Conservation (phyloP, 2,113 vertebrate genomes). For the Rhegmatorhina hoffmannsi region DNA sequence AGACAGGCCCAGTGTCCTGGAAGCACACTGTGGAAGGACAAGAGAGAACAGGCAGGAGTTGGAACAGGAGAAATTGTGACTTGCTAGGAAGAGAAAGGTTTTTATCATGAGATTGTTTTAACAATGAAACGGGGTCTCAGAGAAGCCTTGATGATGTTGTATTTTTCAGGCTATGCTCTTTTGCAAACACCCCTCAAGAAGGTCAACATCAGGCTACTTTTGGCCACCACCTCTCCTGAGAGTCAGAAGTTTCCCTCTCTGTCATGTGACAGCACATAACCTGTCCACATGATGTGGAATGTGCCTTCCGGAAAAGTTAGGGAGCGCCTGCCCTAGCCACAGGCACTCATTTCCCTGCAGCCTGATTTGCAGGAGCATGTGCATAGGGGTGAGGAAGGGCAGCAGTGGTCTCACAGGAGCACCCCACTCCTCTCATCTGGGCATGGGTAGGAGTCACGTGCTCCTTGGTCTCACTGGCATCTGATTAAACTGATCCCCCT, state of each 20-base stretch:
- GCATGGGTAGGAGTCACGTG: not conserved
- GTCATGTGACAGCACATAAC: not conserved
- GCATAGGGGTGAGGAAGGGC: not conserved
- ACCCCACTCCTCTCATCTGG: not conserved
- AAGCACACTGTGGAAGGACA: not conserved
- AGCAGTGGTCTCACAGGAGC: not conserved
- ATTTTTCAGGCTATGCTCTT: not conserved
- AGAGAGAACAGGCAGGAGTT: not conserved
- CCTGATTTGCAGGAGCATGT: fast-evolving
- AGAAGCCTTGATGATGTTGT: not conserved
- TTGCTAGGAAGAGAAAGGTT: not conserved
- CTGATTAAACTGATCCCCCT: not conserved
- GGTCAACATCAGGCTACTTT: not conserved
- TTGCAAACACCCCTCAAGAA: not conserved
- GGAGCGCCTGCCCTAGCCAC: fast-evolving
- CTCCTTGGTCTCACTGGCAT: not conserved
- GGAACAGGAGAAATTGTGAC: not conserved
- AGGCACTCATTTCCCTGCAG: not conserved
- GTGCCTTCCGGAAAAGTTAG: not conserved
- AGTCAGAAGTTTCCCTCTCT: not conserved
- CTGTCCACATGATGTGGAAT: not conserved
- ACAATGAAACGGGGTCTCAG: not conserved
- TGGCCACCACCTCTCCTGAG: not conserved
- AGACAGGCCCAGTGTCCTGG: not conserved
- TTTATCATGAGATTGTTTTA: not conserved